These are phyloP conservation scores for Oxyura jamaicensis DNA, from an alignment of 2,113 vertebrate species.

Conservation along the genomic window DNA sequence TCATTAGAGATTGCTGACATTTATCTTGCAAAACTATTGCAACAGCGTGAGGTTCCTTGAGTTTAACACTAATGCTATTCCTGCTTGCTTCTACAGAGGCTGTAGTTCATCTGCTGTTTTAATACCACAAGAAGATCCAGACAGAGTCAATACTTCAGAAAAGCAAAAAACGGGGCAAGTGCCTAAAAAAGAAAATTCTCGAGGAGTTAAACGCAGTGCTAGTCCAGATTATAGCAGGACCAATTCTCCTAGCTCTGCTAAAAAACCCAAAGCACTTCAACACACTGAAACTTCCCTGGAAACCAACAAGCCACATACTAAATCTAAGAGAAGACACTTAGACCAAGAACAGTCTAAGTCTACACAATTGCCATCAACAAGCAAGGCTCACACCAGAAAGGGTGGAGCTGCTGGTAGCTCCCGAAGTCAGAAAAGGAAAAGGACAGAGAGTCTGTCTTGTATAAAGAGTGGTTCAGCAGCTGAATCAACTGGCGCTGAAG, in stretches of 20 bases:
- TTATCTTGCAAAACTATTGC: neutral
- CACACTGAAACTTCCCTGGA: conserved; percentile 86
- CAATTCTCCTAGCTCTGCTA: conserved; percentile 91
- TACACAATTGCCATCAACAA: conserved; percentile 86
- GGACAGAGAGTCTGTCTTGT: conserved; percentile 89
- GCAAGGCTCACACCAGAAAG: conserved; percentile 92
- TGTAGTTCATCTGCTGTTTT: conserved; percentile 90
- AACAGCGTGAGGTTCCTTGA: neutral
- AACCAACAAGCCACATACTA: conserved; percentile 86
- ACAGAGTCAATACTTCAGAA: conserved; percentile 91
- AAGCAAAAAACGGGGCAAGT: conserved; percentile 88
- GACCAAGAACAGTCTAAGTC: conserved; percentile 82
- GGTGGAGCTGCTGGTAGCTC: conserved; percentile 87
- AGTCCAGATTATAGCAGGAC: conserved; percentile 93
- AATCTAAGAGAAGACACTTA: conserved; percentile 93
- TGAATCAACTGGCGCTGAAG: conserved; percentile 91
- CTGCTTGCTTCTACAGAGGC: conserved; percentile 83
- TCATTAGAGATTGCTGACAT: neutral
- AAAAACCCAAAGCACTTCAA: conserved; percentile 92
- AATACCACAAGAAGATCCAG: conserved; percentile 90
- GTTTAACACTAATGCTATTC: conserved; percentile 48
- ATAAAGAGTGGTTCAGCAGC: conserved; percentile 88
- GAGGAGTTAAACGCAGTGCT: conserved; percentile 93
- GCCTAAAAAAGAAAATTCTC: conserved; percentile 90
- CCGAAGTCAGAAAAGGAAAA: conserved; percentile 95